Conservation (phyloP, 2,797 vertebrate species). For the Synaphobranchus kaupii region DNA sequence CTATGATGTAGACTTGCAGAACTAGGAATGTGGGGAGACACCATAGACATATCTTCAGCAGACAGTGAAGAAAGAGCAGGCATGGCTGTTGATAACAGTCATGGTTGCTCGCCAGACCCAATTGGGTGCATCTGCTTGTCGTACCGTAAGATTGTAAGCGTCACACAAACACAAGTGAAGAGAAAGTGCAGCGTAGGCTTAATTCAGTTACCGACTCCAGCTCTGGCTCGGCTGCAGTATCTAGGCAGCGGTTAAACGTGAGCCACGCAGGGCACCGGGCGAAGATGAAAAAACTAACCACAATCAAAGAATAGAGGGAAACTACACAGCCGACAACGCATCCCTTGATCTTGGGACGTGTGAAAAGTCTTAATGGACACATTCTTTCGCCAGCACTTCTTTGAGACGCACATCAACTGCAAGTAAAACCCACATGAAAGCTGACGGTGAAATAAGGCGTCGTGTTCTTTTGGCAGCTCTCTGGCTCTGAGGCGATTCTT, state of each 20-base stretch:
- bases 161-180: background rate
- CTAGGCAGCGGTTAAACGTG: background rate
- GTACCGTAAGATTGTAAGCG: background rate
- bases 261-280: background rate
- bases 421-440: conserved; percentile 57
- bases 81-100: background rate
- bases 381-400: conserved; percentile 57
- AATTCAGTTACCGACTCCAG: background rate
- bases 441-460: conserved; percentile 52
- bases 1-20: conserved; percentile 26
- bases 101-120: background rate
- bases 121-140: background rate
- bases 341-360: conserved; percentile 44
- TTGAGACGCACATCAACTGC: too few species aligned
- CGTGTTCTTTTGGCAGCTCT: conserved; percentile 48
- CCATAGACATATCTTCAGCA: background rate
- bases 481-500: conserved; percentile 54
- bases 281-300: background rate
- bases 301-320: conserved; percentile 43
- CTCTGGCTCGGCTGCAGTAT: background rate
- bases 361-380: conserved; percentile 68
- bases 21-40: background rate
- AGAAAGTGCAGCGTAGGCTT: background rate
- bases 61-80: background rate
- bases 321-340: conserved; percentile 41